These are phyloP conservation scores for Halcyon chelicuti DNA, from an alignment of 2,797 vertebrate species.

Conservation along the genomic window DNA sequence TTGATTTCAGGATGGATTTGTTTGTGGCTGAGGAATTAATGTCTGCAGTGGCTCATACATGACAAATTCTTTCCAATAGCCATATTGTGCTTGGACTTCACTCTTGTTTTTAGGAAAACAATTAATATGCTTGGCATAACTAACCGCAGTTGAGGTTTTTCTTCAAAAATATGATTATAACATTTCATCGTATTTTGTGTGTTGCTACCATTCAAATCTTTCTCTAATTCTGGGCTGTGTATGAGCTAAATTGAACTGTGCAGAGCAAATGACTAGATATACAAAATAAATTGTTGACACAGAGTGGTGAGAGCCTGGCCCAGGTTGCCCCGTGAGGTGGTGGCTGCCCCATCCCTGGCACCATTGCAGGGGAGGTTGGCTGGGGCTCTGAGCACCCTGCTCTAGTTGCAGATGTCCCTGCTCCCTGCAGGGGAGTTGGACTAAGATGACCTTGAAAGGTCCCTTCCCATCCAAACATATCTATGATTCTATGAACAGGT, in stretches of 20 bases:
- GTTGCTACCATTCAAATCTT: background rate
- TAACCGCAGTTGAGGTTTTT: background rate
- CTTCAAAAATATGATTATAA: background rate
- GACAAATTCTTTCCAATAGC: background rate
- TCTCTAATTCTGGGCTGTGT: background rate
- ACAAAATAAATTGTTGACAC: background rate
- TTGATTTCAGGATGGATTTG: slow-evolving; percentile 51
- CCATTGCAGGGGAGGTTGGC: background rate
- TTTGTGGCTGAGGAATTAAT: slow-evolving; percentile 15
- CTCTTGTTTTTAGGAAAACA: background rate
- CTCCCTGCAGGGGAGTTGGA: background rate
- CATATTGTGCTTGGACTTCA: background rate
- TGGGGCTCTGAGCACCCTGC: background rate
- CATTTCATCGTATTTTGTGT: background rate
- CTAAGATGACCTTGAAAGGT: background rate
- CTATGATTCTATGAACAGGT: background rate
- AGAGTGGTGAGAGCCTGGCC: background rate
- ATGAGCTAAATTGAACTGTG: background rate
- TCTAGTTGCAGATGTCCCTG: background rate
- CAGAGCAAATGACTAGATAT: background rate
- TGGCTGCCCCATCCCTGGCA: background rate
- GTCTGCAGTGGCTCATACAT: background rate
- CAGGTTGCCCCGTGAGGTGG: background rate
- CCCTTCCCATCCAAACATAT: background rate
- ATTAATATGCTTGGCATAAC: background rate